phyloP scores from a whole-genome alignment of 2,113 vertebrate species.

The Regulus satrapa region DNA sequence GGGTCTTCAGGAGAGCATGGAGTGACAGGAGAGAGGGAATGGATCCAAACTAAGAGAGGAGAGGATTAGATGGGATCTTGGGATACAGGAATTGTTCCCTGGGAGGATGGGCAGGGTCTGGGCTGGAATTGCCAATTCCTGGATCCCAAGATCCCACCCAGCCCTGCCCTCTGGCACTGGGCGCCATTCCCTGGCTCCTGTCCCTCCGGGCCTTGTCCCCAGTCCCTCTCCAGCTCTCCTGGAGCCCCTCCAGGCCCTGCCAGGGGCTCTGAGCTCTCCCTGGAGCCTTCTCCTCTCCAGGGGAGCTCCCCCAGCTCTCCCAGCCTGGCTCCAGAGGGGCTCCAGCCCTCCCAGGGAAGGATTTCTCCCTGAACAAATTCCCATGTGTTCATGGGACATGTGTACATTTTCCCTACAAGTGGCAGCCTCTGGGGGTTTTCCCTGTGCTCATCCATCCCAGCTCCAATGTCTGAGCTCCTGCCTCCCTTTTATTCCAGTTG shows the following conservation, averaged over 20 bases:
- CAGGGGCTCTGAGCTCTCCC: not conserved
- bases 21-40: not conserved
- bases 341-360: not conserved
- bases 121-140: no score
- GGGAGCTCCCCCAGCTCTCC: not conserved
- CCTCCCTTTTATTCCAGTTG: not conserved
- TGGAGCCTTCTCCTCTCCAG: not conserved
- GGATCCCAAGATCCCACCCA: not conserved
- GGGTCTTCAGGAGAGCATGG: not conserved
- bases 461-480: not conserved
- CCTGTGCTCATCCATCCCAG: not conserved
- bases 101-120: no score
- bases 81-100: not conserved
- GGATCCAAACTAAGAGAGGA: not conserved
- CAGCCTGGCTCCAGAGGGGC: not conserved
- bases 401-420: no score
- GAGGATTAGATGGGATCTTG: not conserved
- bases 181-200: not conserved
- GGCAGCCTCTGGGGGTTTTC: not conserved
- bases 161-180: not conserved
- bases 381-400: not conserved
- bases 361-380: not conserved
- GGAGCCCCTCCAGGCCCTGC: not conserved
- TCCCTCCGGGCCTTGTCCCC: not conserved
- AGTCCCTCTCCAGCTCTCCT: not conserved